Evolutionary conservation across 2,797 vertebrate genomes (phyloP).

Genomic region (Cirrhinus mrigala): DNA sequence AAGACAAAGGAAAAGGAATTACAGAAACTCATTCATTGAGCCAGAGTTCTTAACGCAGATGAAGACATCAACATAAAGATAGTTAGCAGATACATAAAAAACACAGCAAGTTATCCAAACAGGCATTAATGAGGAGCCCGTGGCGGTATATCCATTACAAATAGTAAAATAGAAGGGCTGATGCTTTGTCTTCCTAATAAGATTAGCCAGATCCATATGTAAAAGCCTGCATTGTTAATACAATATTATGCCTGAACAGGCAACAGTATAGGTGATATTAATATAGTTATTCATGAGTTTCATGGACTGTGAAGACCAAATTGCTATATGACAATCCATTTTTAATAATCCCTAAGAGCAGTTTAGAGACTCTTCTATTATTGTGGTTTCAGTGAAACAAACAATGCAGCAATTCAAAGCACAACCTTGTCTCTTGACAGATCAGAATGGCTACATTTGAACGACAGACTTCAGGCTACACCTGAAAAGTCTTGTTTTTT

Average conservation of each 20-base stretch:
- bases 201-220: constrained; percentile 64
- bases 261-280: constrained; percentile 69
- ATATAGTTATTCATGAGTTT: constrained; percentile 72
- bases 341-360: constrained; percentile 64
- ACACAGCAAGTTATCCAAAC: constrained; percentile 60
- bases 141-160: constrained; percentile 61
- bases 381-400: constrained; percentile 49
- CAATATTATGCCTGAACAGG: constrained; percentile 67
- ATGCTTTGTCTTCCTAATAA: constrained; percentile 67
- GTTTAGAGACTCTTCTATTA: constrained; percentile 52
- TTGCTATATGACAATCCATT: constrained; percentile 68
- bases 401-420: constrained; percentile 55
- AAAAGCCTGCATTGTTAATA: constrained; percentile 62
- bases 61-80: constrained; percentile 62
- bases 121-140: constrained; percentile 58
- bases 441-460: constrained; percentile 57
- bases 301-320: constrained; percentile 70
- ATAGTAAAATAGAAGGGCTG: constrained; percentile 59
- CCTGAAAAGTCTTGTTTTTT: constrained; percentile 23
- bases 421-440: constrained; percentile 50
- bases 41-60: constrained; percentile 43
- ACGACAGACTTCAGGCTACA: constrained; percentile 56
- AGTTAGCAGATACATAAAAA: constrained; percentile 56
- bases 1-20: constrained; percentile 25
- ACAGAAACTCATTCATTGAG: constrained; percentile 47